A percentile compares a stretch with the other conserved stretches of the same genome.
phyloP scores from a whole-genome alignment of 2,888 invertebrate species.

The Octodonta nipae region DNA sequence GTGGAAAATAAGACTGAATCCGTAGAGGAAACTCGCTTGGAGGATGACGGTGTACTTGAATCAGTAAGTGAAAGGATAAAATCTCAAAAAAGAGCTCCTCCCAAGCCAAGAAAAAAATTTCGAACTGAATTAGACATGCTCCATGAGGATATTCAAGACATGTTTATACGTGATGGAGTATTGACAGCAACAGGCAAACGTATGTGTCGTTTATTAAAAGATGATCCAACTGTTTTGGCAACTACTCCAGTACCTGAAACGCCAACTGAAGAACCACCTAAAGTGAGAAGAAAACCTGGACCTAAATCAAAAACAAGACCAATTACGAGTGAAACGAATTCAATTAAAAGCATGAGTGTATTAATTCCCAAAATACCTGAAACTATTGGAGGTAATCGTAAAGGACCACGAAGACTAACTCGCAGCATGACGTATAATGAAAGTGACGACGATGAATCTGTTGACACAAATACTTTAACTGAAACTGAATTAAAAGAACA shows the following conservation, averaged over 20 bases:
- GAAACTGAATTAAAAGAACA: constrained; percentile 6
- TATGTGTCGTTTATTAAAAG: constrained; percentile 44
- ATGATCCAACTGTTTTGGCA: constrained; percentile 19
- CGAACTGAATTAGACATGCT: constrained; percentile 46
- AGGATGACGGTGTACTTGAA: constrained; percentile 16
- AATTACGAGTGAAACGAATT: constrained; percentile 11
- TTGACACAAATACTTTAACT: constrained; percentile 5
- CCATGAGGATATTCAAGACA: constrained; percentile 56
- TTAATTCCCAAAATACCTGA: constrained; percentile 22
- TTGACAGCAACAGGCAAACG: constrained; percentile 50
- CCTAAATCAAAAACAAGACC: constrained; percentile 9
- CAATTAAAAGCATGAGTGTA: constrained; percentile 20
- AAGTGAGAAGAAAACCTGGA: constrained; percentile 15
- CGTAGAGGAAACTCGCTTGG: constrained; percentile 10
- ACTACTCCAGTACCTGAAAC: neutral
- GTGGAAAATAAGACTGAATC: constrained; percentile 14
- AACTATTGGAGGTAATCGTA: constrained; percentile 12
- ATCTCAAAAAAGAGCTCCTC: constrained; percentile 15
- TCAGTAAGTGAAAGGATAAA: constrained; percentile 21
- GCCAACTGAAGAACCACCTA: constrained; percentile 7
- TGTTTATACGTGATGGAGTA: constrained; percentile 53
- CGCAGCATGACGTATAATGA: constrained; percentile 13
- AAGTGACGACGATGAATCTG: constrained; percentile 12
- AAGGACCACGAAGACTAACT: constrained; percentile 9
- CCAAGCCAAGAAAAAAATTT: constrained; percentile 32